These are phyloP conservation scores for Willowsia nigromaculata DNA, from an alignment of 2,888 invertebrate genomes.

Conservation along the genomic window DNA sequence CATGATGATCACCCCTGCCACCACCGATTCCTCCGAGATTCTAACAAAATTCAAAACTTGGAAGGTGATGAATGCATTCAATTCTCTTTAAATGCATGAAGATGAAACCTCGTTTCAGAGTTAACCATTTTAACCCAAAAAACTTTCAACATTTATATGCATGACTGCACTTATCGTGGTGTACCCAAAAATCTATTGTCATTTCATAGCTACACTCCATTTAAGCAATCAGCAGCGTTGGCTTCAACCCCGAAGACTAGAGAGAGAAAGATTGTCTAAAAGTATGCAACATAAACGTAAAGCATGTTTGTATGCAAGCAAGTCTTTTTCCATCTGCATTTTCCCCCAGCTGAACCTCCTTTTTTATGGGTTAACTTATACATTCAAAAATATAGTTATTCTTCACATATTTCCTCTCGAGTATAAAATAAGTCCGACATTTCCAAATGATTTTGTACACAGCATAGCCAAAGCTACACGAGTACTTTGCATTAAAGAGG, in stretches of 20 bases:
- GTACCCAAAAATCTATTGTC: slow-evolving; percentile 50
- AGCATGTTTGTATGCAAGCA: not conserved
- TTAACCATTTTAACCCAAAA: slow-evolving; percentile 29
- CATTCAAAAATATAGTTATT: slow-evolving; percentile 24
- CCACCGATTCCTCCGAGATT: slow-evolving; percentile 17
- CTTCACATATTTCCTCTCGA: not conserved
- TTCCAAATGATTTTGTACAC: slow-evolving; percentile 6
- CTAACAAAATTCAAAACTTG: slow-evolving; percentile 42
- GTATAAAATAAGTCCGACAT: not conserved
- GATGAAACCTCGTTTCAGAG: slow-evolving; percentile 43
- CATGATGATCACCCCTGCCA: not conserved
- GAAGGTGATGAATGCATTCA: slow-evolving; percentile 47
- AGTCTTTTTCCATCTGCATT: not conserved
- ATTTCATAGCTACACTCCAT: slow-evolving; percentile 60
- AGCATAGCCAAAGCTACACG: not conserved
- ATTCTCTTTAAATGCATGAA: slow-evolving; percentile 46
- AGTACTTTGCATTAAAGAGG: not conserved
- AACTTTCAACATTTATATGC: slow-evolving; percentile 54
- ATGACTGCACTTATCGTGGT: slow-evolving; percentile 43
- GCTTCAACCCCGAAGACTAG: not conserved
- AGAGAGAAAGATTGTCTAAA: not conserved
- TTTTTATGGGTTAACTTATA: slow-evolving; percentile 36
- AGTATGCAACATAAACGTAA: not conserved
- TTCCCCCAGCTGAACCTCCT: slow-evolving; percentile 5
- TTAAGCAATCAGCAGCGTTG: slow-evolving; percentile 53